Evolutionary conservation across 2,113 vertebrate species (phyloP), one percentile per base, ranked within the genome.

Genomic region (Acrocephalus kingi): DNA sequence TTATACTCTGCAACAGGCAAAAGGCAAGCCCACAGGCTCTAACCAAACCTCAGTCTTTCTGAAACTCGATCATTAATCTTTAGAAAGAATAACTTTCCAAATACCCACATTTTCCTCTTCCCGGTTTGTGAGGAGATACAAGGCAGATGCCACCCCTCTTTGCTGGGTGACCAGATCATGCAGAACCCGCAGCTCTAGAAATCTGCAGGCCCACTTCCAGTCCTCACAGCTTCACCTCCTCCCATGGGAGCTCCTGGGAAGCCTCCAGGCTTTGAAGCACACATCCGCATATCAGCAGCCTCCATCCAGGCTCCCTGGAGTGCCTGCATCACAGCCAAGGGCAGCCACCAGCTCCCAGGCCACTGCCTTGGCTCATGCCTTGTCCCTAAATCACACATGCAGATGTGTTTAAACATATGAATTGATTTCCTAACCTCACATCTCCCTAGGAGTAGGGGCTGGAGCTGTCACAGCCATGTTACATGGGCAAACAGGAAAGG

Each of bases 251-350:
- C 30, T 86, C 33, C 88, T 75, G 73, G 75, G 79, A 83, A 67
- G 67, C 51, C 90, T 86, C 46, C 61, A 94, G 91, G 33, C 84
- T 86, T 77, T 90, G 88, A 92, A 81, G 77, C 27, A 68, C 6
- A 1, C 39, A 41, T 59, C 74, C 0, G 0, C 4, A 1, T 91
- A 48, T 68, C 87, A 87, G 80, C 77, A 55, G 61, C n/a, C 35
- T 79, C 72, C 72, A 46, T 51, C 35, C 69, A 55, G 54, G 64
- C 71, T 84, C 93, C 87, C 71, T 9, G 23, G 27, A 68, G 77
- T 0, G 7, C 58, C 39, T 6, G 20, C 8, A 3, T 55, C 1
- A 3, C 5, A 35, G 78, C 66, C 10, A 21, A 43, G 63, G 84
- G 89, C 84, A 64, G 77, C 67, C 82, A 72, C 73, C 88, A 45